phyloP scores from a whole-genome alignment of 2,797 vertebrate genomes.

The Tapirus indicus region DNA sequence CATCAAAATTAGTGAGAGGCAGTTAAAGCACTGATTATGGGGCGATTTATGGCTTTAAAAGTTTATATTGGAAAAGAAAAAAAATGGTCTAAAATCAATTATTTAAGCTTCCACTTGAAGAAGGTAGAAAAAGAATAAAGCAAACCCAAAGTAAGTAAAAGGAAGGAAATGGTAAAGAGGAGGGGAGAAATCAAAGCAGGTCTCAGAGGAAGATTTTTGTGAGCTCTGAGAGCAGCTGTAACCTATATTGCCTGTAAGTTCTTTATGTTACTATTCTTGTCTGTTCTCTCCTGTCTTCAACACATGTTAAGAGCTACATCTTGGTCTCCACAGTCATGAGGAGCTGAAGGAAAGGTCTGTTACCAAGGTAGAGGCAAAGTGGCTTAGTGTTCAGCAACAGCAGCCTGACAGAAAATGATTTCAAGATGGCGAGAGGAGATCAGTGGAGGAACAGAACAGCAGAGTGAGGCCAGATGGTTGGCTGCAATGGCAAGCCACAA shows the following conservation, averaged over 20 bases:
- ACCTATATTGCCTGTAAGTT: too few species aligned
- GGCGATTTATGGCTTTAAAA: constrained; percentile 14
- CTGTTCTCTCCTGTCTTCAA: background rate
- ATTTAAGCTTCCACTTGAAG: background rate
- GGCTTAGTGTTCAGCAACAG: background rate
- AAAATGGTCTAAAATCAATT: background rate
- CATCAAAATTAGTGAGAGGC: background rate
- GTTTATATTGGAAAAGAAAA: background rate
- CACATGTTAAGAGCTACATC: background rate
- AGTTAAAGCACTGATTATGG: background rate
- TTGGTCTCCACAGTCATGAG: background rate
- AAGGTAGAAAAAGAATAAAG: background rate
- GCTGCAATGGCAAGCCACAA: background rate
- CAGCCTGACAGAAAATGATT: background rate
- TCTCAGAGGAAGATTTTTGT: background rate
- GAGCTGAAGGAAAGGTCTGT: background rate
- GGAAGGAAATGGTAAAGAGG: background rate
- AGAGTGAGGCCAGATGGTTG: background rate
- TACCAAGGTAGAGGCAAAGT: background rate
- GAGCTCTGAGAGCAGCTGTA: background rate
- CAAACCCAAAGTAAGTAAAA: background rate
- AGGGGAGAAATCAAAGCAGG: background rate
- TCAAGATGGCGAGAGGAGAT: background rate
- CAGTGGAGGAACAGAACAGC: background rate
- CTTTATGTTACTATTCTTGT: background rate